Percentiles rank a stretch among this genome's conserved stretches.
Evolutionary conservation across 2,113 vertebrate species (phyloP).

Genomic region (Gallinago media): DNA sequence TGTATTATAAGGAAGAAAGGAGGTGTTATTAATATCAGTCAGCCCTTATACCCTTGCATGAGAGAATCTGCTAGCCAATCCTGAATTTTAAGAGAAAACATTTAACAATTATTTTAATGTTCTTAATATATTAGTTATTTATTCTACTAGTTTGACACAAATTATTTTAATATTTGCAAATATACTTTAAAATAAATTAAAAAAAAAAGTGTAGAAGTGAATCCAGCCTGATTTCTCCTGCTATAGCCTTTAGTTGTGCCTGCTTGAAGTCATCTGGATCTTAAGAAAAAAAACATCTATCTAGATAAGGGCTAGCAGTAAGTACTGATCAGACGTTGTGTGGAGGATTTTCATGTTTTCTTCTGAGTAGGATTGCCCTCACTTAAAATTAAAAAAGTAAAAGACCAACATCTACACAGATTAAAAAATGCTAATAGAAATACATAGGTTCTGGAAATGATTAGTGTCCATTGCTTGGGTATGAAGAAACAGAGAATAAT

Average conservation of each 20-base stretch:
- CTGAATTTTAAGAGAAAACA: background rate
- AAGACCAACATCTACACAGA: background rate
- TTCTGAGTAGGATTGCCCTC: background rate
- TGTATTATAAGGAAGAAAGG: background rate
- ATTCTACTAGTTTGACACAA: background rate
- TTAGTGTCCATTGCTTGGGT: background rate
- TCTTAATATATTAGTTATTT: background rate
- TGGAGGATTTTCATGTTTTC: background rate
- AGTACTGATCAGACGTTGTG: background rate
- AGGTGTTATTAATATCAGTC: background rate
- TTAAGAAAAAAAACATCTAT: background rate
- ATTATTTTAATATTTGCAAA: background rate
- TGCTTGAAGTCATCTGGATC: background rate
- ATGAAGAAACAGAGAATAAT: background rate
- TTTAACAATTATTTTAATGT: background rate
- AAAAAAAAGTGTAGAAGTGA: background rate
- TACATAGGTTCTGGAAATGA: background rate
- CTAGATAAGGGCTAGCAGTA: background rate
- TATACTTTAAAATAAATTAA: background rate
- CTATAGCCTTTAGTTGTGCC: background rate
- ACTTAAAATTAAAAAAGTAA: background rate
- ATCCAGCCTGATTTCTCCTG: background rate
- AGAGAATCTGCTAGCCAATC: background rate
- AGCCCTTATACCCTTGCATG: background rate
- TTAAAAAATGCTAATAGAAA: background rate